phyloP scores from a whole-genome alignment of 2,797 vertebrate genomes.

The Pelochelys cantorii region DNA sequence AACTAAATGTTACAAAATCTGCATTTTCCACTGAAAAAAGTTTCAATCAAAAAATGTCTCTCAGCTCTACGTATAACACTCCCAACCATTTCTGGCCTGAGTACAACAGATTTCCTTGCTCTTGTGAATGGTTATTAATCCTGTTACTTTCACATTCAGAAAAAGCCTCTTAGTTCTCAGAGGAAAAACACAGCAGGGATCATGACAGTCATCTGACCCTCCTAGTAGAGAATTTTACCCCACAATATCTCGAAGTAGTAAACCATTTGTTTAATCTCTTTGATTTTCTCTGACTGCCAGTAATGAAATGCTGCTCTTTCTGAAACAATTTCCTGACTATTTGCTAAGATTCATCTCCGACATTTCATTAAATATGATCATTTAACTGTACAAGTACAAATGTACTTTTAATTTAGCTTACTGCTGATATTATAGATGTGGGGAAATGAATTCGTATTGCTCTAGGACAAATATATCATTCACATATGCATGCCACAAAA shows the following conservation, averaged over 20 bases:
- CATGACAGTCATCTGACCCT: background rate
- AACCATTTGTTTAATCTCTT: constrained; percentile 83
- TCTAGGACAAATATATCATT: constrained; percentile 89
- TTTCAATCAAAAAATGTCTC: background rate
- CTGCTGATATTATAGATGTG: constrained; percentile 88
- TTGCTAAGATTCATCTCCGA: constrained; percentile 88
- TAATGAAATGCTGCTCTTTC: constrained; percentile 84
- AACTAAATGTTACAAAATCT: background rate
- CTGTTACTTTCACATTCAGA: fast-evolving
- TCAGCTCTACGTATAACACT: fast-evolving
- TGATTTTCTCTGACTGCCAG: constrained; percentile 78
- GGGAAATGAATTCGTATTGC: constrained; percentile 87
- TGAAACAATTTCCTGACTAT: constrained; percentile 88
- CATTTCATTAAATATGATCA: constrained; percentile 92
- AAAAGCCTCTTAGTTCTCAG: fast-evolving
- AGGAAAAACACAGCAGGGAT: background rate
- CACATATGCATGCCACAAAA: constrained; percentile 82
- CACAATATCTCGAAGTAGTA: constrained; percentile 56
- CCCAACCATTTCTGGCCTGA: fast-evolving
- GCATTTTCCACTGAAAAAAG: background rate
- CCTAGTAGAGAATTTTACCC: background rate
- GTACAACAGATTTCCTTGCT: background rate
- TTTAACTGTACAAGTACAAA: constrained; percentile 91
- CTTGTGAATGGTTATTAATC: too few relatives aligned
- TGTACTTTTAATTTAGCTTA: constrained; percentile 91